Evolutionary conservation across 2,888 invertebrate species (phyloP).

Genomic region (Taphrorychus bicolor): DNA sequence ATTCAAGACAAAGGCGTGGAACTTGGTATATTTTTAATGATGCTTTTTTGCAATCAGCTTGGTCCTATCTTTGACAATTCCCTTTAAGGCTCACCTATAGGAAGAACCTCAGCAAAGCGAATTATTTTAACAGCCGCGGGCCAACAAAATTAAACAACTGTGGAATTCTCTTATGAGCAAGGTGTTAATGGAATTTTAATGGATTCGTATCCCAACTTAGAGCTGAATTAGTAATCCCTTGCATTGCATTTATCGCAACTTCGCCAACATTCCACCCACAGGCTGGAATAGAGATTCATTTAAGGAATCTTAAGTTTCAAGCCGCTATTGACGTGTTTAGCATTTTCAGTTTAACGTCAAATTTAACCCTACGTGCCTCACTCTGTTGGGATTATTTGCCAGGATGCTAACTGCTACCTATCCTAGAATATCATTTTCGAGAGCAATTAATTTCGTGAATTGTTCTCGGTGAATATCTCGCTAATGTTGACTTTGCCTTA

Average conservation of each 20-base stretch:
- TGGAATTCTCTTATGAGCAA: slow-evolving; percentile 31
- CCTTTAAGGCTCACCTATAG: neutral
- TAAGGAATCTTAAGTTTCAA: slow-evolving; percentile 1
- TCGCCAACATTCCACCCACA: slow-evolving; percentile 1
- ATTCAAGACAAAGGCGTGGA: neutral
- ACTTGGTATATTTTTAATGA: neutral
- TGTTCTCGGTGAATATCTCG: neutral
- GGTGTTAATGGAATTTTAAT: slow-evolving; percentile 37
- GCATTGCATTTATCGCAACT: slow-evolving; percentile 13
- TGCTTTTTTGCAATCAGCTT: neutral
- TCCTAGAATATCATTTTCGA: slow-evolving; percentile 1
- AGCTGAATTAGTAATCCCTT: slow-evolving; percentile 15
- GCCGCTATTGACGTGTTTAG: neutral
- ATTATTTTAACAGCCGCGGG: slow-evolving; percentile 24
- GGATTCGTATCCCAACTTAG: slow-evolving; percentile 24
- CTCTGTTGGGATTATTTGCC: neutral
- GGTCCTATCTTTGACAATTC: no score
- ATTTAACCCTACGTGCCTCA: neutral
- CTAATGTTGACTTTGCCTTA: neutral
- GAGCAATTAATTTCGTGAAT: neutral
- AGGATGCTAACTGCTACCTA: neutral
- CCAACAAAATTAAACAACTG: slow-evolving; percentile 33
- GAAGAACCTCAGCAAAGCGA: slow-evolving; percentile 14
- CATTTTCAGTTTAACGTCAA: slow-evolving; percentile 6
- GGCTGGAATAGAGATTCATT: neutral